Base-by-base conservation (phyloP, 2,797 vertebrate species). In the Falco novaeseelandiae region DNA sequence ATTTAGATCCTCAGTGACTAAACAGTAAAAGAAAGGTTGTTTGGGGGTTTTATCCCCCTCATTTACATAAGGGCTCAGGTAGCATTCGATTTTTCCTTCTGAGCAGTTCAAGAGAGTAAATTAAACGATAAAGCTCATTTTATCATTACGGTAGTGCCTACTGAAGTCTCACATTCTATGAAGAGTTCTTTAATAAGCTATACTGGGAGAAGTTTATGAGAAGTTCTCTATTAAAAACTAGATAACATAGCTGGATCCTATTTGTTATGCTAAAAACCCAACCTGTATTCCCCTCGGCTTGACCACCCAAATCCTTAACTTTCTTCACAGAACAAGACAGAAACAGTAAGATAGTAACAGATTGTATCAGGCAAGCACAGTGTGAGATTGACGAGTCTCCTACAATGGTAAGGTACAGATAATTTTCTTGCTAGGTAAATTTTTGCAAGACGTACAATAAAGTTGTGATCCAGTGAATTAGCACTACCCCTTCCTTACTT, bases 21-120 rank as follows among this genome's bases (percentile, higher is more conserved):
- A 17, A 23, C 9, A 9, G 21, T 27, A 58, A 40, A 7, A 90
- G 69, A 70, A 83, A 49, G 34, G 10, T 23, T 23, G 19, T 25
- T 8, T 27, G 15, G 17, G 13, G 10, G 1, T 2, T 48, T 55
- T n/a, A 27, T 5, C 2, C 8, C 10, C 30, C 23, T 36, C 30
- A 62, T 82, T 78, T 86, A 73, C 22, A 3, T 25, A 73, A 55
- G 10, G 12, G 9, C 10, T 79, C 26, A 25, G 16, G 14, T 12
- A 66, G 22, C 27, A 65, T 51, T 14, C 30, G 25, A 18, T 38
- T 71, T 76, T 71, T 46, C 12, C 40, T 16, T 54, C 46, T n/a
- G 19, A 92, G 22, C 9, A 32, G 34, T 36, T 94, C 34, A 65
- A 76, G 57, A 65, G 58, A 51, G 9, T 32, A 77, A 77, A 12